phyloP scores from a whole-genome alignment of 2,888 invertebrate species.

The Petrolisthes manimaculis region DNA sequence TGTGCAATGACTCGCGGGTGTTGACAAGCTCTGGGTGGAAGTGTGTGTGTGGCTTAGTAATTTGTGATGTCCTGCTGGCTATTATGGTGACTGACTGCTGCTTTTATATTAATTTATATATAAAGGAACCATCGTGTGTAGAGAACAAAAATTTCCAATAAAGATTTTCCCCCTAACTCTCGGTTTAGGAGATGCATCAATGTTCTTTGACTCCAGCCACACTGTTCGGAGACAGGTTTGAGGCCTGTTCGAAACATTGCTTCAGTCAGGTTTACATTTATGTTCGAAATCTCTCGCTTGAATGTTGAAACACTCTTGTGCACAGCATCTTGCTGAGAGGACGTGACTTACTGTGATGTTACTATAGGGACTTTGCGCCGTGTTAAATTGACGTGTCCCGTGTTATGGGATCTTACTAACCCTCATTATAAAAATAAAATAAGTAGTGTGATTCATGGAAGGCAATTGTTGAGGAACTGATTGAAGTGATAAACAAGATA shows the following conservation, averaged over 20 bases:
- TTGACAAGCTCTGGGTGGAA: no score
- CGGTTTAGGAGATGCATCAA: no score
- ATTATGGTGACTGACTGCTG: no score
- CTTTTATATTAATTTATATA: no score
- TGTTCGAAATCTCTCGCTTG: constrained; percentile 1
- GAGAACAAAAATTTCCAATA: no score
- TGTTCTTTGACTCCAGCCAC: not conserved
- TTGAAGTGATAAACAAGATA: constrained; percentile 2
- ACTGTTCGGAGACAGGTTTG: not conserved
- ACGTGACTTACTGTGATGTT: not conserved
- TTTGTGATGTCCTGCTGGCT: no score
- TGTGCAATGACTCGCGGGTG: no score
- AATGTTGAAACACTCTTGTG: not conserved
- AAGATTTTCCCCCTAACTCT: no score
- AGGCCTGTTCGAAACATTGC: constrained; percentile 3
- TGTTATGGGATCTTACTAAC: constrained; percentile 3
- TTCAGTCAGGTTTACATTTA: not conserved
- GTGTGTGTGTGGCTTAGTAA: no score
- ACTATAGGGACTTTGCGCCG: constrained; percentile 9
- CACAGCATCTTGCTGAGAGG: not conserved
- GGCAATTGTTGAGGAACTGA: not conserved
- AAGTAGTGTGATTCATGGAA: constrained; percentile 4
- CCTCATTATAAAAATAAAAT: constrained; percentile 3
- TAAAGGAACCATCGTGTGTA: no score
- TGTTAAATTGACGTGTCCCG: constrained; percentile 2